Evolutionary conservation across 1,140 invertebrate species (phyloP).

Genomic region (Cotesia glomerata): DNA sequence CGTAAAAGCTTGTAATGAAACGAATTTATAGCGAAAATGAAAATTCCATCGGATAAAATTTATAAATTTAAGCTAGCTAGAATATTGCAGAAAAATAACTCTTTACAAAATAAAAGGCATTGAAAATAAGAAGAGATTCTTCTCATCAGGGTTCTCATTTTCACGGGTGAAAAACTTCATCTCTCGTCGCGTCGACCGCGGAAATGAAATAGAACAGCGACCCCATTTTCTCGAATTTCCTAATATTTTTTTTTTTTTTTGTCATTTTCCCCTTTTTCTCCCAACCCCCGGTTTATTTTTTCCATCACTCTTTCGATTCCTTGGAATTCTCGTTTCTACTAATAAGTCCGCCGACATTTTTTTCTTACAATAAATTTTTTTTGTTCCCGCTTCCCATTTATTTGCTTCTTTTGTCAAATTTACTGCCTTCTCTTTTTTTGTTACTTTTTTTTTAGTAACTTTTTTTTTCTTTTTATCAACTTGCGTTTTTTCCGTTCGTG

Average conservation of each 20-base stretch:
- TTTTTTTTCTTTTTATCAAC: too few species aligned
- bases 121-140: neutral
- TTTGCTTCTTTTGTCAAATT: neutral
- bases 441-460: too few species aligned
- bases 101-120: too few species aligned
- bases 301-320: neutral
- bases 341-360: neutral
- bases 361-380: neutral
- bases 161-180: too few species aligned
- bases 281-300: too few species aligned
- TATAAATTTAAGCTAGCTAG: too few species aligned
- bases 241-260: neutral
- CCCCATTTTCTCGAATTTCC: slow-evolving; percentile 16
- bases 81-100: too few species aligned
- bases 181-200: neutral
- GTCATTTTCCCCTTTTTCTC: neutral
- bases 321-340: slow-evolving; percentile 1
- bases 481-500: too few species aligned
- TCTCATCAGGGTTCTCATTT: too few species aligned
- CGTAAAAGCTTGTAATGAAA: too few species aligned
- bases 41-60: neutral
- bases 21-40: neutral
- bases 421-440: too few species aligned
- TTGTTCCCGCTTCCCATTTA: neutral
- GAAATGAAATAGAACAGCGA: slow-evolving; percentile 17